A percentile compares a stretch with the other conserved stretches of the same genome.
phyloP scores from a whole-genome alignment of 53 echinoderm and acorn worm genomes.

The Zoroaster sp. region DNA sequence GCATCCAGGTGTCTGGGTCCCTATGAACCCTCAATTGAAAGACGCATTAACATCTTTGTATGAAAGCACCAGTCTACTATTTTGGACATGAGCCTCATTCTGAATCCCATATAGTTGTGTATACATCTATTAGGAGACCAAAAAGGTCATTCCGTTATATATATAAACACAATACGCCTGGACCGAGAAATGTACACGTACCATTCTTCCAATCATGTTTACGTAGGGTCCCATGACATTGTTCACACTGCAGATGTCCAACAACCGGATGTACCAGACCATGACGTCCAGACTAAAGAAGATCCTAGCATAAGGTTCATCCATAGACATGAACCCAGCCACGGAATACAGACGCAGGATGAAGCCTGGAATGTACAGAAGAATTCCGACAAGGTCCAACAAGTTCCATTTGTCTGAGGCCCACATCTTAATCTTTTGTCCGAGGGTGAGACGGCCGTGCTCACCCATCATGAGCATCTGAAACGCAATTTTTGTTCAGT shows the following conservation, averaged over 20 bases:
- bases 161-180: too few species aligned
- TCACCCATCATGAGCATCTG: slow-evolving; percentile 80
- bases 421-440: slow-evolving; percentile 87
- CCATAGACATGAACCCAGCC: not conserved
- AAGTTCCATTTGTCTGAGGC: slow-evolving; percentile 89
- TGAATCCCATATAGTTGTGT: too few species aligned
- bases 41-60: too few species aligned
- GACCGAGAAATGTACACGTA: too few species aligned
- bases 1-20: too few species aligned
- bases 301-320: slow-evolving; percentile 55
- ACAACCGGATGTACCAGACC: slow-evolving; percentile 85
- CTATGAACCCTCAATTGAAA: too few species aligned
- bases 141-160: too few species aligned
- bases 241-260: slow-evolving; percentile 86
- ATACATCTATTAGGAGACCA: too few species aligned
- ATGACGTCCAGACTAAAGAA: slow-evolving; percentile 77
- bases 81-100: too few species aligned
- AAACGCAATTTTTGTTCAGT: too few species aligned
- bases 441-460: slow-evolving; percentile 62
- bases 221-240: slow-evolving; percentile 87
- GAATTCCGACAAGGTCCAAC: slow-evolving; percentile 72
- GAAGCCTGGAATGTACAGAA: slow-evolving; percentile 68
- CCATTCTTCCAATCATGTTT: slow-evolving; percentile 90
- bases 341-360: slow-evolving; percentile 36
- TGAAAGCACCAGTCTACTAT: too few species aligned